phyloP scores from a whole-genome alignment of 2,888 invertebrate species.

The Archips crataeganus region DNA sequence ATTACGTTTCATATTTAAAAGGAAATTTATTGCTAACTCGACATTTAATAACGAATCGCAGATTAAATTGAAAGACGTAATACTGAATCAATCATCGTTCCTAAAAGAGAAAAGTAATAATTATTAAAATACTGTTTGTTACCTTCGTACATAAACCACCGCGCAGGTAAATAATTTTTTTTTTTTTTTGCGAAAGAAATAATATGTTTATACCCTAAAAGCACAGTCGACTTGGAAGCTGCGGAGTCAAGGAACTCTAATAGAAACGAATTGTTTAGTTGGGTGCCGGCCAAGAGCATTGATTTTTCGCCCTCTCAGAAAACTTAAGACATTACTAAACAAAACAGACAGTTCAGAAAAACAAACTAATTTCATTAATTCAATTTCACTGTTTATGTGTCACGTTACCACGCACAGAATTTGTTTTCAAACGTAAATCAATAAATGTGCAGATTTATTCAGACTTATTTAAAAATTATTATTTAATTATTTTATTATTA shows the following conservation, averaged over 20 bases:
- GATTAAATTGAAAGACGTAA: neutral
- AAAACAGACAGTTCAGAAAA: slow-evolving; percentile 27
- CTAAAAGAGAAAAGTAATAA: neutral
- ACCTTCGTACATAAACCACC: neutral
- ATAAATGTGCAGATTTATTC: neutral
- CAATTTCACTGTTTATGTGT: neutral
- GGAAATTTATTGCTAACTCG: neutral
- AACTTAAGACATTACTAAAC: slow-evolving; percentile 20
- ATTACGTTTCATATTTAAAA: neutral
- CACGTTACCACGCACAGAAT: neutral
- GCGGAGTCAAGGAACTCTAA: slow-evolving; percentile 17
- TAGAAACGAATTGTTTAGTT: slow-evolving; percentile 44
- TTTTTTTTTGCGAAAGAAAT: neutral
- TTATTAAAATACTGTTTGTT: no score
- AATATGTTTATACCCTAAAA: slow-evolving; percentile 14
- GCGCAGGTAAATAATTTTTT: neutral
- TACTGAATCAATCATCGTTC: neutral
- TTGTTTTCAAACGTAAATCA: neutral
- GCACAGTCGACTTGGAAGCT: slow-evolving; percentile 1
- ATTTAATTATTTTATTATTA: no score
- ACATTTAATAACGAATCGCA: slow-evolving; percentile 3
- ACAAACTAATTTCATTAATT: slow-evolving; percentile 20
- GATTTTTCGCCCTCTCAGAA: slow-evolving; percentile 52
- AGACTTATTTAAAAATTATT: no score
- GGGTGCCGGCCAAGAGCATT: slow-evolving; percentile 58